A percentile compares a stretch with the other conserved stretches of the same genome.
These are phyloP conservation scores for Leptosomus discolor DNA, from an alignment of 2,113 vertebrate genomes.

Conservation along the genomic window DNA sequence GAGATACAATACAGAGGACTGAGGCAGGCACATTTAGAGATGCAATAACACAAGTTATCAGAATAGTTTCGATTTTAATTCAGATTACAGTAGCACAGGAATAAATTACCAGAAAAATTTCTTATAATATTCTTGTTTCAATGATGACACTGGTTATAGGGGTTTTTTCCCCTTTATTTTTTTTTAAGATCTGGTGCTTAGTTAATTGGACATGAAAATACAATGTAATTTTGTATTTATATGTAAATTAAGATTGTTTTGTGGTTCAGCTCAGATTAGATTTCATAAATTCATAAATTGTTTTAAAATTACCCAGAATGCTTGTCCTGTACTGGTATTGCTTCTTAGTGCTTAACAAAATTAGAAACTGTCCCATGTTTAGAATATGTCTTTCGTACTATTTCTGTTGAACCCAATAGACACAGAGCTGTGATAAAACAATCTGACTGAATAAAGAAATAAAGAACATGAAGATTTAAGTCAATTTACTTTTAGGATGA, in stretches of 20 bases:
- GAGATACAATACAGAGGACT: background rate
- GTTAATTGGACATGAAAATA: background rate
- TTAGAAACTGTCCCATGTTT: background rate
- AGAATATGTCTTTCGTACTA: background rate
- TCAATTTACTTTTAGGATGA: background rate
- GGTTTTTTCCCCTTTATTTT: background rate
- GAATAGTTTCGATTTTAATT: constrained; percentile 5
- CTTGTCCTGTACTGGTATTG: background rate
- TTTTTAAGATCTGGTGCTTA: background rate
- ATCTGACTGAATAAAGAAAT: background rate
- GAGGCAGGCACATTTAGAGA: background rate
- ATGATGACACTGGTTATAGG: background rate
- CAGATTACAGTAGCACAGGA: background rate
- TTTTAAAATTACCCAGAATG: background rate
- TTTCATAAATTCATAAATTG: background rate
- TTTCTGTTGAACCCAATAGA: background rate
- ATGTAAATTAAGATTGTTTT: background rate
- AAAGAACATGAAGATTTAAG: background rate
- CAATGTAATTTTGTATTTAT: background rate
- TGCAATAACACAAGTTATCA: background rate
- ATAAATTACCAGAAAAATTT: background rate
- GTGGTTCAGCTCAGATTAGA: background rate
- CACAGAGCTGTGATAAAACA: background rate
- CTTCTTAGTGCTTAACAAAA: background rate
- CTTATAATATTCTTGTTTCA: background rate